Conservation (phyloP, 2,113 vertebrate genomes). For the Macrotus californicus region DNA sequence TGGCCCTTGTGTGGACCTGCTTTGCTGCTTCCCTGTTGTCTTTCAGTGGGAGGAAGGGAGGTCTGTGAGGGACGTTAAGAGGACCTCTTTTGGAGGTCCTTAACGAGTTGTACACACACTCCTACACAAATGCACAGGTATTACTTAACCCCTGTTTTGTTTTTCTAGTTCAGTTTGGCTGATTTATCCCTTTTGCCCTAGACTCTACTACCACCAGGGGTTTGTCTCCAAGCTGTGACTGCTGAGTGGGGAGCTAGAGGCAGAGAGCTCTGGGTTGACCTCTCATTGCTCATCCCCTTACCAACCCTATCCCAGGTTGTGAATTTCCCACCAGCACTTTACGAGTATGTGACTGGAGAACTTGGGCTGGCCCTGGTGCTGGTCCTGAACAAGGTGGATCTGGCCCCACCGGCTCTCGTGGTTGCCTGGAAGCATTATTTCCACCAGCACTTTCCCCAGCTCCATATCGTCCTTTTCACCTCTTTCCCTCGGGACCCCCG, state of each 20-base stretch:
- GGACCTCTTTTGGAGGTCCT: background rate
- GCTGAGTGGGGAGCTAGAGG: background rate
- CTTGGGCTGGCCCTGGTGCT: slow-evolving; percentile 86
- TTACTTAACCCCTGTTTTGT: background rate
- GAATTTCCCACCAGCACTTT: slow-evolving; percentile 89
- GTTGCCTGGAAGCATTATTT: slow-evolving; percentile 94
- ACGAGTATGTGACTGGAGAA: slow-evolving; percentile 86
- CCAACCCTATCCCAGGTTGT: slow-evolving; percentile 81
- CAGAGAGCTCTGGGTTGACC: background rate
- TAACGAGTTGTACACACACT: rapidly evolving
- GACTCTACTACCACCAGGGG: background rate
- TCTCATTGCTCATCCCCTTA: background rate
- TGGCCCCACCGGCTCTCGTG: slow-evolving; percentile 86
- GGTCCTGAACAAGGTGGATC: slow-evolving; percentile 92
- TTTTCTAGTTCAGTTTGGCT: background rate
- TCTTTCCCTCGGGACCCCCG: slow-evolving; percentile 86
- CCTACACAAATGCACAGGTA: background rate
- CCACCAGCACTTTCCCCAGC: slow-evolving; percentile 84
- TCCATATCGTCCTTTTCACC: slow-evolving; percentile 89
- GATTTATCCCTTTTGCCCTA: background rate
- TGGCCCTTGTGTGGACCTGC: background rate
- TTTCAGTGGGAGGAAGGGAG: background rate
- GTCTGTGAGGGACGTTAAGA: background rate
- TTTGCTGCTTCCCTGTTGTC: background rate
- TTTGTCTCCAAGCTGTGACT: background rate